These are phyloP conservation scores for Pseudochirops cupreus DNA, from an alignment of 2,797 vertebrate species.

Conservation along the genomic window DNA sequence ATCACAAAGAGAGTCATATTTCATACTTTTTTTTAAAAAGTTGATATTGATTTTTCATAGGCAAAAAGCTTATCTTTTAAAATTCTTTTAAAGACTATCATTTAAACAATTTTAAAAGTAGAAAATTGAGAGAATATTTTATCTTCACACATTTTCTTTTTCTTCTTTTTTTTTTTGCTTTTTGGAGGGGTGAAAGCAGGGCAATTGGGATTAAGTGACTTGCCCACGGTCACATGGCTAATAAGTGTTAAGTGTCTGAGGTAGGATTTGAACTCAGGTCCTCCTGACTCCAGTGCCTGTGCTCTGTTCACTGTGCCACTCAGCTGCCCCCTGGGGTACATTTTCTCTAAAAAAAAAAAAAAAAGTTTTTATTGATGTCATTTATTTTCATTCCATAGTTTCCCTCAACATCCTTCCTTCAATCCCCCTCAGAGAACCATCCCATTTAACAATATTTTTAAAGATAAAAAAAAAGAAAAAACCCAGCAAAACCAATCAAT, in stretches of 20 bases:
- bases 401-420: neutral
- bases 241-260: too few relatives aligned
- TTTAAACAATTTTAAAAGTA: neutral
- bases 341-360: neutral
- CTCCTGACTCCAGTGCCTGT: too few relatives aligned
- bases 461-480: neutral
- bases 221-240: too few relatives aligned
- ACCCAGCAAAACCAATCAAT: neutral
- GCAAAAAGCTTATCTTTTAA: neutral
- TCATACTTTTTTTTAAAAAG: too few relatives aligned
- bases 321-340: neutral
- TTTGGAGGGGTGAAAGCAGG: too few relatives aligned
- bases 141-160: neutral
- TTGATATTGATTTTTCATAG: too few relatives aligned
- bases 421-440: too few relatives aligned
- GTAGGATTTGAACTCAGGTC: too few relatives aligned
- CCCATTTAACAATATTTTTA: neutral
- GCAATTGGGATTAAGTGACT: too few relatives aligned
- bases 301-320: too few relatives aligned
- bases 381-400: neutral
- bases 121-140: neutral
- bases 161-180: too few relatives aligned
- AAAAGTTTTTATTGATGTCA: neutral
- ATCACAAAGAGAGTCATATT: too few relatives aligned
- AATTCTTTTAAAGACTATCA: neutral